Conservation (phyloP, 2,888 invertebrate species). For the Caradrina kadenii region DNA sequence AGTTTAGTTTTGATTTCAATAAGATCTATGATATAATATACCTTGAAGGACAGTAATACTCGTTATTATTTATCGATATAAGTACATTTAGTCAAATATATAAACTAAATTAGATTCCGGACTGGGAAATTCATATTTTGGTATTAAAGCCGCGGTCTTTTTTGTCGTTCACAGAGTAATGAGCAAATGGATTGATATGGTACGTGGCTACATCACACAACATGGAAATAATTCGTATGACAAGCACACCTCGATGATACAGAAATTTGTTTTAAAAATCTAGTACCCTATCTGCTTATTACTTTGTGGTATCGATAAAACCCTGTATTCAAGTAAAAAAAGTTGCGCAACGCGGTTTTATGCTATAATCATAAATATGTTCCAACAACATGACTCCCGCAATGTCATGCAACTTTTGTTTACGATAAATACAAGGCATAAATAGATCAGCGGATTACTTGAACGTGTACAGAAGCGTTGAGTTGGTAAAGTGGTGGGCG, state of each 20-base stretch:
- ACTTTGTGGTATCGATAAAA: slow-evolving; percentile 16
- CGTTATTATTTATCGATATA: slow-evolving; percentile 9
- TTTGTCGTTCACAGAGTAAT: slow-evolving; percentile 18
- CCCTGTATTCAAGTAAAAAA: not conserved
- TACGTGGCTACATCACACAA: not conserved
- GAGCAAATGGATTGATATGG: slow-evolving; percentile 34
- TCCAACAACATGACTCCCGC: not conserved
- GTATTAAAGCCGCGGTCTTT: slow-evolving; percentile 32
- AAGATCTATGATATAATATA: slow-evolving; percentile 10
- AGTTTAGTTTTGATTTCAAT: slow-evolving; percentile 1
- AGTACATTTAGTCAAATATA: slow-evolving; percentile 21
- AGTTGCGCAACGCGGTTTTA: not conserved
- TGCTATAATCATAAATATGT: no score
- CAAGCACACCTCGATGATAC: no score
- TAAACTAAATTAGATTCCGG: not conserved
- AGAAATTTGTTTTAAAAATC: not conserved
- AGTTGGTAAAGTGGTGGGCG: slow-evolving; percentile 96
- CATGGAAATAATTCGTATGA: not conserved
- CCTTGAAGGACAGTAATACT: slow-evolving; percentile 1
- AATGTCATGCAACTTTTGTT: not conserved
- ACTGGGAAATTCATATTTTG: slow-evolving; percentile 23
- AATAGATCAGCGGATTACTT: slow-evolving; percentile 67
- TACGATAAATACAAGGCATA: not conserved
- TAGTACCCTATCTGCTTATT: slow-evolving; percentile 21
- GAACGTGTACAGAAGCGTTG: slow-evolving; percentile 95